Evolutionary conservation across 2,797 vertebrate genomes (phyloP), one percentile per base, ranked within the genome.

Genomic region (Pseudochirops cupreus): DNA sequence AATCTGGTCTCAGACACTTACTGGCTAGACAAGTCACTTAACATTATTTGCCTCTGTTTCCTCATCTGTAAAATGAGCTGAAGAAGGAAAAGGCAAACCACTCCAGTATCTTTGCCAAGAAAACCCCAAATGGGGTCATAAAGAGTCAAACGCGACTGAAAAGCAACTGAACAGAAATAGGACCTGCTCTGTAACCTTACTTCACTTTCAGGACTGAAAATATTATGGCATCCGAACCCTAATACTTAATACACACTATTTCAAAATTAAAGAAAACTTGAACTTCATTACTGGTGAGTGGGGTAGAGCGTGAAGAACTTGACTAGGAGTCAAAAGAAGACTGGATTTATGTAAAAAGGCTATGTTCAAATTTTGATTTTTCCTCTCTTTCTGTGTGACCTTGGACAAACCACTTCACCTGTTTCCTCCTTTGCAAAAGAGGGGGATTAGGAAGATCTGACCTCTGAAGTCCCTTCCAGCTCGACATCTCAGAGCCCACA

Each of bases 371-470:
- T n/a, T n/a, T 67, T 67, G 33, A n/a, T 39, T 82, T 82, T 74
- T 14, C 67, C n/a, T 21, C 16, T 46, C 52, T 39, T 50, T n/a
- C 28, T 52, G 3, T 87, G 39, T 39, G 91, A 93, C 87, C 92
- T 89, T 26, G 33, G 13, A 16, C 26, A n/a, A 94, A 57, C 26
- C 57, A 91, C 52, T 58, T 93, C 18, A 57, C 50, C 52, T 95
- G 54, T n/a, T 91, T 94, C 62, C 91, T 96, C 28, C 33, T 89
- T 90, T 92, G 93, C 74, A 82, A 92, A 93, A 92, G 93, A 56
- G n/a, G 46, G 52, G 50, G 24, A 92, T 52, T 13, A 56, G 26
- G 33, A 39, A 87, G 9, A 87, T 3, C 39, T 50, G 39, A 24
- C 39, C 21, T 50, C 24, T 39, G 1, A 28, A 39, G 39, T 87